Evolutionary conservation across 2,888 invertebrate species (phyloP).

Genomic region (Ptychoptera albimana): DNA sequence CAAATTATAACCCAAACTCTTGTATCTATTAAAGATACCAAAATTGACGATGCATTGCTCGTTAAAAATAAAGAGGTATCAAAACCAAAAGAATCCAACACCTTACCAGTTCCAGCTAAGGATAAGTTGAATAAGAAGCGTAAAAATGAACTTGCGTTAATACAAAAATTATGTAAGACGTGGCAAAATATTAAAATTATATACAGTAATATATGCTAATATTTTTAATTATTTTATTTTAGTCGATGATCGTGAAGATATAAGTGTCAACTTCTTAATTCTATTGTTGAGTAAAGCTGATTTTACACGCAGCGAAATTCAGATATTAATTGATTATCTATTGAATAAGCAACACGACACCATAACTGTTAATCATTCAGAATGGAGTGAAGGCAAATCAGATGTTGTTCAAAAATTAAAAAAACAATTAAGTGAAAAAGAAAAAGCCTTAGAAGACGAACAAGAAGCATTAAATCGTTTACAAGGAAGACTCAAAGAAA

Average conservation of each 20-base stretch:
- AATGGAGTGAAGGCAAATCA: constrained; percentile 55
- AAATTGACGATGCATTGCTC: too few species aligned
- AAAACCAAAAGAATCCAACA: constrained; percentile 19
- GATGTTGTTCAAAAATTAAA: constrained; percentile 75
- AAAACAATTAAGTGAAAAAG: constrained; percentile 78
- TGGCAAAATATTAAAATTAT: too few species aligned
- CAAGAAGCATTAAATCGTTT: constrained; percentile 58
- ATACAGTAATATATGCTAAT: too few species aligned
- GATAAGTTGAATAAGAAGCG: constrained; percentile 33
- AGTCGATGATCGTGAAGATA: constrained; percentile 52
- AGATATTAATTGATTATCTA: constrained; percentile 74
- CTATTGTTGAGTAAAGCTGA: constrained; percentile 64
- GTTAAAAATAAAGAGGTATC: constrained; percentile 12
- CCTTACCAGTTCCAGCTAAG: not conserved
- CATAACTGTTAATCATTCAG: constrained; percentile 51
- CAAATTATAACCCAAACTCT: too few species aligned
- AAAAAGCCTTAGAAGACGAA: constrained; percentile 57
- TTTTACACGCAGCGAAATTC: constrained; percentile 73
- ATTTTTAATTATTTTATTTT: constrained; percentile 13
- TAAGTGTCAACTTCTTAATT: constrained; percentile 51
- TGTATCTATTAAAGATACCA: too few species aligned
- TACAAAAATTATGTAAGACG: constrained; percentile 39
- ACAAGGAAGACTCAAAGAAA: constrained; percentile 62
- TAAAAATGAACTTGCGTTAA: constrained; percentile 36
- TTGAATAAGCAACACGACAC: constrained; percentile 78